Evolutionary conservation across 1,140 invertebrate genomes (phyloP), one percentile per base, ranked within the genome.

Genomic region (Microplitis mediator): DNA sequence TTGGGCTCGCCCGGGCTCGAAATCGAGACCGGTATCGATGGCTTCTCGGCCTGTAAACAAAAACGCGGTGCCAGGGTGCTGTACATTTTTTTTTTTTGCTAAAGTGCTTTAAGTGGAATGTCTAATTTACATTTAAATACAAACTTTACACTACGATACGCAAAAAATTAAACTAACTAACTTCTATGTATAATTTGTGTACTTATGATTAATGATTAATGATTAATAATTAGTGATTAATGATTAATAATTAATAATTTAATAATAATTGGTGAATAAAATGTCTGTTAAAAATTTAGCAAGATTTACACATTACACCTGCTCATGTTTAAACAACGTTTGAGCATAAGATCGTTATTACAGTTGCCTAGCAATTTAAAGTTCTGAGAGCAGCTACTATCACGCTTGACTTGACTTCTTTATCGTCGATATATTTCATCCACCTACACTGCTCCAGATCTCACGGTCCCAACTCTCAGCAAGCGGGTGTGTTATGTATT

Each of bases 11-110:
- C 81, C 64, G 82, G 81, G 72, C 79, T 86, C 69, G 79, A 81
- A 66, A 86, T 77, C 61, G 80, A 78, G 45, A 86, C 78, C 35
- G 79, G 75, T 35, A 80, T 75, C 51, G 74, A 67, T 60, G 67
- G 70, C 56, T 75, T 75, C 56, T 75, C 76, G 75, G 81, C 81
- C 86, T 87, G 84, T 63, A 85, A 86, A 78, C 81, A 87, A 85
- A 83, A 79, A 80, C 67, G 80, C 79, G 78, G 76, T 81, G 77
- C 81, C 72, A 70, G 9, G 75, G 82, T 86, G 82, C 84, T 86
- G 72, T 86, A 87, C 82, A 85, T 67, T 51, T 58, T 45, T 45
- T 65, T 56, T 13, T 50, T 70, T 36, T 73, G 75, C 45, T 54
- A 51, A 58, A 9, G 63, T 73, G 71, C 62, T 16, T 23, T 34